Base-by-base conservation (phyloP, 1,140 invertebrate genomes). In the Venturia canescens region DNA sequence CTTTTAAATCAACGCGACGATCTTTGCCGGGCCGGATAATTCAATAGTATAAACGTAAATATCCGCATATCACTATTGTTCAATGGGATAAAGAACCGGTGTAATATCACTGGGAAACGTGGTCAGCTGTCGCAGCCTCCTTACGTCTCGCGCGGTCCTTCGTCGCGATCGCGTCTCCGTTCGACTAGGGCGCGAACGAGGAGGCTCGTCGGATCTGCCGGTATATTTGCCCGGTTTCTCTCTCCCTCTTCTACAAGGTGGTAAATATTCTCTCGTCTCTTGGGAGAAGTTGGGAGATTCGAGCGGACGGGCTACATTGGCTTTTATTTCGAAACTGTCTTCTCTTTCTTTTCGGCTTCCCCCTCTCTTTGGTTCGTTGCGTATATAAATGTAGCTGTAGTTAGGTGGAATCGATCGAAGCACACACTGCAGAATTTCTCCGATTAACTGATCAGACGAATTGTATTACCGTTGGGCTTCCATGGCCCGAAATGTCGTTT, bases 101-200 rank as follows among this genome's bases (percentile, higher is more conserved):
- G 23, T 27, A 63, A 63, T 63, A 21, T 26, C 60, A 63, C 27
- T 15, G 60, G 27, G 60, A 63, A 23, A 63, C 60, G 23, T 63
- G 11, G 23, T 63, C 60, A 63, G 60, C 60, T 63, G 60, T 63
- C 60, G 21, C 60, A 63, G 60, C 60, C 26, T 63, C 60, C 60
- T 63, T 63, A 63, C n/a, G 60, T 26, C 60, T 63, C 60, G 23
- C 60, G 60, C 60, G 60, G 21, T 63, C 60, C 60, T 63, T 63
- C 60, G 60, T 63, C 23, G 60, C 60, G 60, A 63, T 63, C n/a
- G 60, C 60, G 60, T 63, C 60, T 63, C 27, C 21, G 60, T 63
- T 63, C 60, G 60, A 63, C 60, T 63, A 63, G 60, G 60, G 60
- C 23, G 60, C n/a, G 60, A 63, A 26, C 21, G n/a, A 23, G 23